Base-by-base conservation (phyloP, 2,888 invertebrate species). In the Galerucella calmariensis region DNA sequence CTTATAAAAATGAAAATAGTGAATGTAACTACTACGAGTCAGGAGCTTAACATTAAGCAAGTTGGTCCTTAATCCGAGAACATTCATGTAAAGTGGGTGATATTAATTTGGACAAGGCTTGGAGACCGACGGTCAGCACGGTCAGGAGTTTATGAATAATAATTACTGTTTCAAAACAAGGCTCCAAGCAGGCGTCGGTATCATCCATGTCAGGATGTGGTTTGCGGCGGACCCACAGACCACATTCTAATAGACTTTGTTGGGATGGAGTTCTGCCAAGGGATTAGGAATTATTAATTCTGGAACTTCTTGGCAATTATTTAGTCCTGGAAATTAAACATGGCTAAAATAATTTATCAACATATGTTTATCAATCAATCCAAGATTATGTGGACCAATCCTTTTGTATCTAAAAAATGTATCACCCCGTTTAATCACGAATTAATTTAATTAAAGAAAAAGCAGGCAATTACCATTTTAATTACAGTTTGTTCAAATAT, bases 121-220 rank as follows among this genome's bases (percentile, higher is more conserved):
- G 83, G 84, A 84, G 65, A 66, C 83, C 84, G 63, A 20, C 46
- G 85, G 85, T 84, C 85, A 85, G 82, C 81, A 81, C 82, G 86
- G 85, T 84, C 82, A 83, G 82, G 83, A 82, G 69, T 85, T 86
- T 87, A 87, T 87, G 87, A 87, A 87, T 87, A 87, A 87, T 87
- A 87, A 87, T 87, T 86, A 86, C 85, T 84, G 86, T 85, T 85
- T 84, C 85, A 84, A 86, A 41, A 86, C 85, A 86, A 85, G 86
- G 85, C 83, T 84, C 84, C 74, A 81, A 80, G 83, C 82, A 81
- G 83, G 83, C 83, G 84, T 83, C 84, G 83, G 46, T 44, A 65
- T 65, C 46, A 41, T 65, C 63, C 20, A 65, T 46, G 63, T 65
- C 63, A 65, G 83, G 81, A 79, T 80, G 83, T 81, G 84, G 85